Conservation (phyloP, 2,113 vertebrate species). For the Lepidothrix coronata region DNA sequence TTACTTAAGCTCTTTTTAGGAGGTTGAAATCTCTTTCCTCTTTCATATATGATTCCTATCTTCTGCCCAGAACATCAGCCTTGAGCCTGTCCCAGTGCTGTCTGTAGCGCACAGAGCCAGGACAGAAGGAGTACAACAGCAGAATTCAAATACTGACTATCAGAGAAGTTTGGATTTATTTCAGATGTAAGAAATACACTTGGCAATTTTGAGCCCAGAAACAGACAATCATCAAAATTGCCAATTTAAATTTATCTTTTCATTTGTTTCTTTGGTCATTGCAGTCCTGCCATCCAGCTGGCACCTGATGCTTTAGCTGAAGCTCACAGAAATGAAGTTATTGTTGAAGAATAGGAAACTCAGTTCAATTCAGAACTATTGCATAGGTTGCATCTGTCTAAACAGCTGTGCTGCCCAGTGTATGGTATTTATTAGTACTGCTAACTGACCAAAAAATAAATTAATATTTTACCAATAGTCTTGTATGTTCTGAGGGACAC, state of each 20-base stretch:
- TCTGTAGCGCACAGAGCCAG: neutral
- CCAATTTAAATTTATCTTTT: conserved; percentile 3
- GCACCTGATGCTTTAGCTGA: neutral
- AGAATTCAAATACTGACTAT: neutral
- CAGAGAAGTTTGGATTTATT: neutral
- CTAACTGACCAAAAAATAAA: neutral
- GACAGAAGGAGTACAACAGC: neutral
- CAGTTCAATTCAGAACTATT: neutral
- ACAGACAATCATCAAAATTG: neutral
- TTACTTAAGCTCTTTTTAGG: neutral
- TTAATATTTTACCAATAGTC: neutral
- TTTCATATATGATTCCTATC: neutral
- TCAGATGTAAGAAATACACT: neutral
- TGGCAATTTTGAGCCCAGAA: neutral
- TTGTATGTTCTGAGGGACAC: neutral
- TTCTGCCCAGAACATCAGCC: neutral
- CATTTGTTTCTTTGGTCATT: neutral
- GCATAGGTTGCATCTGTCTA: neutral
- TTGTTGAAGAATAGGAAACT: neutral
- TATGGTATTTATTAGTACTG: neutral
- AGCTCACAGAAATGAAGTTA: neutral
- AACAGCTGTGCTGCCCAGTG: neutral
- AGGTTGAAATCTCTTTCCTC: neutral
- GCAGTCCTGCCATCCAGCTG: neutral
- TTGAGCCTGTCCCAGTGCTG: neutral